phyloP scores from a whole-genome alignment of 2,888 invertebrate species.

The Drosophila diplacantha region DNA sequence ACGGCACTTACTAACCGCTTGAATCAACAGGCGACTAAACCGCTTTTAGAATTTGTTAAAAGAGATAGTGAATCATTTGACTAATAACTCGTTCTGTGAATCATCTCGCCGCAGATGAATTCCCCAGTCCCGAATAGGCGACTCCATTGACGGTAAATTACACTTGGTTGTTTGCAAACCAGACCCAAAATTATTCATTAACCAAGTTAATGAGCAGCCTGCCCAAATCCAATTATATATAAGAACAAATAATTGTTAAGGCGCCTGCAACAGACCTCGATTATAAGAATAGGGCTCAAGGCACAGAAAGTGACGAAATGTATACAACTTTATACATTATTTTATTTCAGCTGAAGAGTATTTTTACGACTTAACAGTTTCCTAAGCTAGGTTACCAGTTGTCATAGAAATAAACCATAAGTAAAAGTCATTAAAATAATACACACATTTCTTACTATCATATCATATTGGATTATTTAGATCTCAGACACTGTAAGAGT shows the following conservation, averaged over 20 bases:
- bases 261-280: neutral
- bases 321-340: neutral
- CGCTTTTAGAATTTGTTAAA: conserved; percentile 5
- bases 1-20: conserved; percentile 2
- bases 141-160: conserved; percentile 7
- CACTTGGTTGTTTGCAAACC: conserved; percentile 15
- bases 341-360: neutral
- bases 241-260: conserved; percentile 8
- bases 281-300: neutral
- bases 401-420: neutral
- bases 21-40: conserved; percentile 4
- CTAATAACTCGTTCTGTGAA: conserved; percentile 25
- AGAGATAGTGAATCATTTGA: conserved; percentile 22
- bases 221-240: conserved; percentile 9
- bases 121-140: neutral
- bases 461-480: neutral
- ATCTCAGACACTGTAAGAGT: neutral
- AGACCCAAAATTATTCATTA: conserved; percentile 8
- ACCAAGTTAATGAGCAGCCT: conserved; percentile 19
- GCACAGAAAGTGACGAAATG: neutral
- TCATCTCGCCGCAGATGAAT: conserved; percentile 17
- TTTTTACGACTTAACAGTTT: neutral
- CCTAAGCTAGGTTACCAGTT: too few species aligned
- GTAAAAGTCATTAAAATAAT: neutral
- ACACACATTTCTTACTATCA: neutral